phyloP scores from a whole-genome alignment of 2,888 invertebrate genomes.

The Himalopsyche tibetana region DNA sequence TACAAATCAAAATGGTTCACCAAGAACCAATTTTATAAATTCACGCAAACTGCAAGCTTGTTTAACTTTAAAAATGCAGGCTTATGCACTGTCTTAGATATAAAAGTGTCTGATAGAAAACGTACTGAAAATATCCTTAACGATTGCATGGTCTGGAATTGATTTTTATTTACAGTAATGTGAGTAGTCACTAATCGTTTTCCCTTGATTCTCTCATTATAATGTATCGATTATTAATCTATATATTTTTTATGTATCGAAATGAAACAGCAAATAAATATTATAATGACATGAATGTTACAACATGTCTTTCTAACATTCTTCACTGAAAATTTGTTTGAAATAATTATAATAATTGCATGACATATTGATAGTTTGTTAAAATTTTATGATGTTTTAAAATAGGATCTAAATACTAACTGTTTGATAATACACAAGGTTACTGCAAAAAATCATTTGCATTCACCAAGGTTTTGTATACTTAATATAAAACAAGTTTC shows the following conservation, averaged over 20 bases:
- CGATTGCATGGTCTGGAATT: slow-evolving; percentile 15
- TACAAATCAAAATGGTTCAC: background rate
- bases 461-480: no score
- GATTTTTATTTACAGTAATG: slow-evolving; percentile 15
- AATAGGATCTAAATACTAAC: no score
- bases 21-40: background rate
- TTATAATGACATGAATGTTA: slow-evolving; percentile 15
- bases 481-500: no score
- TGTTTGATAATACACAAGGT: no score
- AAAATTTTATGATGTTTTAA: background rate
- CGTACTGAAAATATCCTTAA: background rate
- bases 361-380: background rate
- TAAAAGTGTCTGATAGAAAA: background rate
- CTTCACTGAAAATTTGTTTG: background rate
- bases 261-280: background rate
- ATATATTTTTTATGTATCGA: background rate
- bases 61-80: slow-evolving; percentile 15
- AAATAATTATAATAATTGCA: slow-evolving; percentile 26
- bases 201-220: slow-evolving; percentile 22
- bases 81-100: slow-evolving; percentile 29
- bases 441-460: no score
- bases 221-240: slow-evolving; percentile 1
- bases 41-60: slow-evolving; percentile 38
- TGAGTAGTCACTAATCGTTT: slow-evolving; percentile 38
- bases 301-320: slow-evolving; percentile 15